Conservation (phyloP, 1,140 invertebrate species). For the Acromyrmex echinatior region DNA sequence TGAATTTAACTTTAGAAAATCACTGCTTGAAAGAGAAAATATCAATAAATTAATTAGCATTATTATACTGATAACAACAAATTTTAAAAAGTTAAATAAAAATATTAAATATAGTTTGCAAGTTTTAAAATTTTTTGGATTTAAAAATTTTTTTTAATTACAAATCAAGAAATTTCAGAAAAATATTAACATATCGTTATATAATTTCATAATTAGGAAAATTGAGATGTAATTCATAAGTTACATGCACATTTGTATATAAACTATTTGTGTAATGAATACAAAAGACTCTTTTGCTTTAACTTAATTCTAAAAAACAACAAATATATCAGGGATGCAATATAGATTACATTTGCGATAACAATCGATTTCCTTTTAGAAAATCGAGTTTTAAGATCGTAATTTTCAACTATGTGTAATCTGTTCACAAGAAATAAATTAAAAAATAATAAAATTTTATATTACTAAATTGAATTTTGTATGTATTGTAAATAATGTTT, state of each 20-base stretch:
- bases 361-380: neutral
- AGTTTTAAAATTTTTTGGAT: neutral
- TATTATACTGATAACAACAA: neutral
- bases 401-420: conserved; percentile 13
- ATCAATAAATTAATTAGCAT: neutral
- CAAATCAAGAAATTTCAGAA: too few species aligned
- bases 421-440: neutral
- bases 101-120: neutral
- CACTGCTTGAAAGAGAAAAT: neutral
- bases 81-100: neutral
- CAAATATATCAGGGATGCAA: neutral
- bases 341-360: conserved; percentile 17
- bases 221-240: conserved; percentile 8
- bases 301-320: neutral
- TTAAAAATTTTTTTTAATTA: too few species aligned
- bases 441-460: conserved; percentile 10
- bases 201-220: neutral
- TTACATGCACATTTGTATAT: conserved; percentile 18
- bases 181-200: too few species aligned
- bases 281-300: neutral
- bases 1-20: neutral
- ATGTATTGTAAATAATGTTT: neutral
- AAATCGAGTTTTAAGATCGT: neutral
- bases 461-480: conserved; percentile 2
- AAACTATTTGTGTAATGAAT: neutral